Evolutionary conservation across 2,888 invertebrate genomes (phyloP), one percentile per base, ranked within the genome.

Genomic region (Dilophus febrilis): DNA sequence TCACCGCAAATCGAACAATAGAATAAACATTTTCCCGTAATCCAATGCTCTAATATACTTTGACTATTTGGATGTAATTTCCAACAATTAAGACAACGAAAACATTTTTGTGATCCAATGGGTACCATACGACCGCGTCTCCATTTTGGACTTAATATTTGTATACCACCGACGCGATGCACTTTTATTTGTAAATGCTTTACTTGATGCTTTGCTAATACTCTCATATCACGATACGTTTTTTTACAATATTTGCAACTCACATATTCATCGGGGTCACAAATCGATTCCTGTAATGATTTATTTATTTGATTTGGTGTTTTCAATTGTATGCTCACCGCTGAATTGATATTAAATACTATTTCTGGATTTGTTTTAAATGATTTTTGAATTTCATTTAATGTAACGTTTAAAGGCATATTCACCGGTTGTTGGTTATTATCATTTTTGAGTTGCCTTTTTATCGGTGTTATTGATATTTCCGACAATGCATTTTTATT

Each of bases 51-150:
- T 1, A 54, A 43, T 26, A 56, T 54, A 2, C 48, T 47, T 37
- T 50, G 49, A 38, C 54, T 52, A 42, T 52, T 51, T 4, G 45
- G 46, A 43, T 52, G 52, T 29, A 55, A 42, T 13, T 51, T 51
- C 52, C 51, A 53, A 42, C 56, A 56, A 37, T 54, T 56, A 4
- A 54, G 41, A 40, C 56, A 56, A 8, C 54, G 51, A 43, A 55
- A 52, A 34, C 49, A 51, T 41, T 53, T 52, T 19, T 48, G 48
- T 18, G 49, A 45, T 7, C 50, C 49, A 5, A 52, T 18, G 18
- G 34, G 28, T 17, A 40, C 19, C 40, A 40, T 40, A 3, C 40
- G 40, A 12, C 40, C 40, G 2, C 40, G 35, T 11, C 40, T 34
- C n/a, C 17, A 30, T 16, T 30, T 35, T n/a, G 40, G 40, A 22